Percentiles rank a stretch among this genome's conserved stretches.
Conservation (phyloP, 2,113 vertebrate genomes). For the Caranx ignobilis region DNA sequence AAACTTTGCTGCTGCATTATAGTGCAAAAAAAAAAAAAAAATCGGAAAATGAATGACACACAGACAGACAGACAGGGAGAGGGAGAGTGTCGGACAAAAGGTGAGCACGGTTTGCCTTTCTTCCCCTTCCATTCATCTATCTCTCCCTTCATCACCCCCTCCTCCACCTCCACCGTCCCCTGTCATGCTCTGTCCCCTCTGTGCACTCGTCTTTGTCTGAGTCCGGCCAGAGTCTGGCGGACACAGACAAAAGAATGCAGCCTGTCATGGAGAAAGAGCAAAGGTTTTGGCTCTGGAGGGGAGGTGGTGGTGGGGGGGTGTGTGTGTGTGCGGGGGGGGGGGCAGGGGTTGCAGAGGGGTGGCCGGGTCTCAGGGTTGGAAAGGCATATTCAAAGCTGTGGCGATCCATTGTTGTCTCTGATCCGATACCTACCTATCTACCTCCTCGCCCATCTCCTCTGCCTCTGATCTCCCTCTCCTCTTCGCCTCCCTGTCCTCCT, state of each 20-base stretch:
- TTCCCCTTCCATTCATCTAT: conserved; percentile 57
- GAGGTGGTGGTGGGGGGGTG: background rate
- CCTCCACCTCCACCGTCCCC: conserved; percentile 30
- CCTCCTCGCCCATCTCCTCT: conserved; percentile 32
- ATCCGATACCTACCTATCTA: conserved; percentile 29
- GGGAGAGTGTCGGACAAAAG: conserved; percentile 70
- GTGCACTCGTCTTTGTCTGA: conserved; percentile 75
- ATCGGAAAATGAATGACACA: conserved; percentile 33
- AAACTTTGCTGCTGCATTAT: conserved; percentile 47
- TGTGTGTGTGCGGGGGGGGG: background rate
- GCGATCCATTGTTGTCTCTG: conserved; percentile 68
- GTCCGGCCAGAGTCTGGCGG: conserved; percentile 69
- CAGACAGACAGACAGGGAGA: conserved; percentile 5
- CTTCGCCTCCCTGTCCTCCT: background rate
- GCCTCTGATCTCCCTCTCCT: conserved; percentile 7
- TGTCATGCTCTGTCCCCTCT: conserved; percentile 58
- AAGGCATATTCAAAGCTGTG: conserved; percentile 78
- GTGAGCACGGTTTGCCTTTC: conserved; percentile 70
- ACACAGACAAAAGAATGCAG: conserved; percentile 70
- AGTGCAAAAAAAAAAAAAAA: conserved; percentile 5
- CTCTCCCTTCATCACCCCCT: conserved; percentile 6
- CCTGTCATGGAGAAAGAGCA: conserved; percentile 80
- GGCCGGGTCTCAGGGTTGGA: conserved; percentile 51
- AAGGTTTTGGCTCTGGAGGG: conserved; percentile 63
- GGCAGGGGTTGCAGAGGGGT: background rate